Evolutionary conservation across 2,113 vertebrate species (phyloP).

Genomic region (Hemibagrus wyckioides): DNA sequence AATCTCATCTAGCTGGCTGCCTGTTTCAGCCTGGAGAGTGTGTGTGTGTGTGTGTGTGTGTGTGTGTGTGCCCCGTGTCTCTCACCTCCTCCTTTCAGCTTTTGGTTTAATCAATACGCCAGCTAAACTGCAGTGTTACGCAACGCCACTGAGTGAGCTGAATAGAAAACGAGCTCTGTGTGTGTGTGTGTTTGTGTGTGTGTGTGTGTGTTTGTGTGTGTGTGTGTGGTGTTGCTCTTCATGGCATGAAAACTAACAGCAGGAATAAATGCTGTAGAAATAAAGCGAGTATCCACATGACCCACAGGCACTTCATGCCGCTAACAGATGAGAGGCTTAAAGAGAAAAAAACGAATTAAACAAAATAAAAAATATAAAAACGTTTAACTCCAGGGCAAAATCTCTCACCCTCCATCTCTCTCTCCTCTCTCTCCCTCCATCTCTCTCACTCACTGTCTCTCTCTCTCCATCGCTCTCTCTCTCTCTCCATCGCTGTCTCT

Average conservation of each 20-base stretch:
- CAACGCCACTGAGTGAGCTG: not conserved
- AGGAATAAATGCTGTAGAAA: slow-evolving; percentile 3
- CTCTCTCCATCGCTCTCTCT: not conserved
- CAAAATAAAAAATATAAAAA: not conserved
- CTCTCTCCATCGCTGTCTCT: not conserved
- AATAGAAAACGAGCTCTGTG: not conserved
- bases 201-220: slow-evolving; percentile 14
- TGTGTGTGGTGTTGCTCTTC: not conserved
- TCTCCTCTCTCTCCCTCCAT: not conserved
- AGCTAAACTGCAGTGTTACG: slow-evolving; percentile 38
- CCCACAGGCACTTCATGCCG: not conserved
- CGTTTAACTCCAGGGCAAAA: not conserved
- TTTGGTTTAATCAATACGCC: slow-evolving; percentile 37
- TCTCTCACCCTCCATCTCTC: not conserved
- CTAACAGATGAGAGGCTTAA: not conserved
- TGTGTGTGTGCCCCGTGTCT: not conserved
- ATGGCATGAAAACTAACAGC: not conserved
- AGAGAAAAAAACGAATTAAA: not conserved
- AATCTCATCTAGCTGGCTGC: slow-evolving; percentile 20
- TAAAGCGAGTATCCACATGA: not conserved
- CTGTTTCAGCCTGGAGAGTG: not conserved
- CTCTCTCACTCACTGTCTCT: not conserved
- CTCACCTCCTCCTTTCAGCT: slow-evolving; percentile 23
- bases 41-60: slow-evolving; percentile 18
- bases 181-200: slow-evolving; percentile 11